A percentile compares a stretch with the other conserved stretches of the same genome.
These are phyloP conservation scores for Dryas iulia DNA, from an alignment of 1,140 invertebrate species.

Conservation along the genomic window DNA sequence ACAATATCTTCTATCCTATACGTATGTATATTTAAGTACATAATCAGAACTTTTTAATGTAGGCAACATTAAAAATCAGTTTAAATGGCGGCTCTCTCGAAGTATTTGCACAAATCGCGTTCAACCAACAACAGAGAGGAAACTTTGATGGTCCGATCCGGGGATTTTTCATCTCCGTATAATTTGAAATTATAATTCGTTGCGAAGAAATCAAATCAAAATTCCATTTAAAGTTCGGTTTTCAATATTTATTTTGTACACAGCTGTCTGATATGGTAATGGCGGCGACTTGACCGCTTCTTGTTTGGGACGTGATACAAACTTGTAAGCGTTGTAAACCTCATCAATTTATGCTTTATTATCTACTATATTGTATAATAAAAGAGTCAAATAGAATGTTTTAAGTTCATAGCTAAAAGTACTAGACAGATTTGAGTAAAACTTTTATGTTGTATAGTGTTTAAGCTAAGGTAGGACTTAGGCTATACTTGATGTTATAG, in stretches of 20 bases:
- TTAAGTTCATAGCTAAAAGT: too few species aligned
- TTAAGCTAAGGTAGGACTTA: too few species aligned
- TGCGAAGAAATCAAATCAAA: conserved; percentile 76
- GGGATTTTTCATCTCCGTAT: conserved; percentile 74
- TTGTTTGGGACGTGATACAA: neutral
- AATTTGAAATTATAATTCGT: conserved; percentile 77
- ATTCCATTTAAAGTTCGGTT: conserved; percentile 75
- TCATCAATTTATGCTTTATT: too few species aligned
- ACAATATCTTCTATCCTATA: neutral
- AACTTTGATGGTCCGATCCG: conserved; percentile 72
- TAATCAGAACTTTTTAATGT: conserved; percentile 41
- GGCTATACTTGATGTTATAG: too few species aligned
- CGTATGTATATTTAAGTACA: conserved; percentile 8
- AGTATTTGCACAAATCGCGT: conserved; percentile 45
- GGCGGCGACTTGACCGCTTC: neutral
- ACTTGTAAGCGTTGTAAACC: neutral
- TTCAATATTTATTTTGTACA: conserved; percentile 70
- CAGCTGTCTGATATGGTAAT: conserved; percentile 62
- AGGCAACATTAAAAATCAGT: conserved; percentile 66
- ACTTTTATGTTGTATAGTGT: too few species aligned
- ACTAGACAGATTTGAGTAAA: too few species aligned
- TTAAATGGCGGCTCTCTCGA: conserved; percentile 47
- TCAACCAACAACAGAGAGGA: conserved; percentile 22
- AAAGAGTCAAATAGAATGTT: too few species aligned
- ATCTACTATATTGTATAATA: too few species aligned